Evolutionary conservation across 2,797 vertebrate species (phyloP), one percentile per base, ranked within the genome.

Genomic region (Sebastolobus alascanus): DNA sequence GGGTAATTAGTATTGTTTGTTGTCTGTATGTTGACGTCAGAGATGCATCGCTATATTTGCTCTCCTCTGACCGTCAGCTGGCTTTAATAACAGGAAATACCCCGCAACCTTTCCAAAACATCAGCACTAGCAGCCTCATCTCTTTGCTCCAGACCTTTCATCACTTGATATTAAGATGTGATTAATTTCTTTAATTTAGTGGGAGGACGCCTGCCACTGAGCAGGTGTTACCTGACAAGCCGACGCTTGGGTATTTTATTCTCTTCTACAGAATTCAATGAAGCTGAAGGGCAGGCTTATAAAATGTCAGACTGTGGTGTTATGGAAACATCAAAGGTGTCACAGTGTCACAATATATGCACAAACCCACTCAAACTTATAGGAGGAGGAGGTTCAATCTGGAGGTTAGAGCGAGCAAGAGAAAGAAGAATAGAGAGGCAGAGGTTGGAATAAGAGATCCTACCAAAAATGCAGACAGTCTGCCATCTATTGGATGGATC

Each of bases 401-500:
- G 31, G 54, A 61, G 33, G 64, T 27, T 9, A 14, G 25, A 43
- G 58, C 4, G 5, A 68, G 52, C 3, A 38, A 35, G 20, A 64
- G 31, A 67, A 18, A 35, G 56, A 29, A 58, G 35, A 20, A 7
- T 4, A 40, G 29, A 58, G 58, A 64, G 38, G 5, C 3, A 55
- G 10, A 35, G n/a, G 46, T 50, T 50, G 9, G 38, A 35, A 11
- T 18, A 40, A 70, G 6, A 73, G 46, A 68, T 67, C 3, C 10
- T 5, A n/a, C 10, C 20, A 82, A 71, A 77, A 61, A 79, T 89
- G 82, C 70, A 90, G 80, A 84, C 66, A 90, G 76, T 16, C 73
- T 92, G 92, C 90, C 93, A 91, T 87, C 94, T 93, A 84, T 66
- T 82, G 93, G 90, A 73, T n/a, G 65, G 67, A 64, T 64, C 9